Evolutionary conservation across 2,113 vertebrate species (phyloP).

Genomic region (Chascanopsetta lugubris): DNA sequence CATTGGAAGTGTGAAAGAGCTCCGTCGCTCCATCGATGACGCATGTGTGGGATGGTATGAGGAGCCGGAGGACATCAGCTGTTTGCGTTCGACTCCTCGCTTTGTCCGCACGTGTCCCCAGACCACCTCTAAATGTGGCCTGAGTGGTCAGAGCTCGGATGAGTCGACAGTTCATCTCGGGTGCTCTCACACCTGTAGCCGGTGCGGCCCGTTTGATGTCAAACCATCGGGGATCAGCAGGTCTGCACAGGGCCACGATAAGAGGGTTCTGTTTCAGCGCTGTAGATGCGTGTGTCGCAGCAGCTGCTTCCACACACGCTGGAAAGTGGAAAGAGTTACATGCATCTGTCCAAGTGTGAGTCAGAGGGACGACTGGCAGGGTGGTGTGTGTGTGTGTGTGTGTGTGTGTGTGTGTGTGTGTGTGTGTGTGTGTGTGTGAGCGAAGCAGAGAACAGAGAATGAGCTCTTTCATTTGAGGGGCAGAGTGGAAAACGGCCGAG

Average conservation of each 20-base stretch:
- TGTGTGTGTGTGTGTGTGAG: slow-evolving; percentile 21
- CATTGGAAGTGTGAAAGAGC: too few relatives aligned
- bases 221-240: background rate
- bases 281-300: background rate
- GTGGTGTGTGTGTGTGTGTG: slow-evolving; percentile 35
- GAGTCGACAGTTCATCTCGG: background rate
- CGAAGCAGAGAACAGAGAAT: slow-evolving; percentile 62
- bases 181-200: background rate
- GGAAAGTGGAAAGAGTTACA: slow-evolving; percentile 67
- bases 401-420: slow-evolving; percentile 12
- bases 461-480: slow-evolving; percentile 75
- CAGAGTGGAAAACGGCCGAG: slow-evolving; percentile 57
- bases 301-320: slow-evolving; percentile 21
- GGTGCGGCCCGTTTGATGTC: background rate
- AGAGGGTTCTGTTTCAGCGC: slow-evolving; percentile 13
- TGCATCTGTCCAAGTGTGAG: slow-evolving; percentile 51
- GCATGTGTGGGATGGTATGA: too few relatives aligned
- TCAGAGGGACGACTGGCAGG: slow-evolving; percentile 56
- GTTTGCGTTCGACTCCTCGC: background rate
- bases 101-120: background rate
- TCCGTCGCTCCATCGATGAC: too few relatives aligned
- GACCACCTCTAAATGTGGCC: background rate
- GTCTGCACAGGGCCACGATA: background rate
- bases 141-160: background rate
- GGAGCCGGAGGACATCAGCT: background rate